These are phyloP conservation scores for Anabas testudineus DNA, from an alignment of 2,797 vertebrate species.

Conservation along the genomic window DNA sequence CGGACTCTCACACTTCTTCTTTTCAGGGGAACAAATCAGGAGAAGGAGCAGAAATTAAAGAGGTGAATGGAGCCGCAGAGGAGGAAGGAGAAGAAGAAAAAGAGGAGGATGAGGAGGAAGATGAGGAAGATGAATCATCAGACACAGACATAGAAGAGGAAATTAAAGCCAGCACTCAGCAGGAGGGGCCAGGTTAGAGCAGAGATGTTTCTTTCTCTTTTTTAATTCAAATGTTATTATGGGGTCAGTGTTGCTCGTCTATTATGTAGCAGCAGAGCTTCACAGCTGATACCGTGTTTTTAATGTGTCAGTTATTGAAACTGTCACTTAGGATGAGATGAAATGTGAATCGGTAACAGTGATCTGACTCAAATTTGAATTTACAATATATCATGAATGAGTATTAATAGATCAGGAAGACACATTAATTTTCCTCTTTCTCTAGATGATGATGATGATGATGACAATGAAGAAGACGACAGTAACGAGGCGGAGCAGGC, in stretches of 20 bases:
- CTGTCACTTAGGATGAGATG: no score
- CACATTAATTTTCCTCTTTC: neutral
- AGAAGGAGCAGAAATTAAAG: conserved; percentile 45
- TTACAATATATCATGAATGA: no score
- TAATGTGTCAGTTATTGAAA: no score
- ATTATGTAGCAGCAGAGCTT: no score
- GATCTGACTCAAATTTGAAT: no score
- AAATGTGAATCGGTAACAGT: no score
- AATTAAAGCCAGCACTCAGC: conserved; percentile 79
- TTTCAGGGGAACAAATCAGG: conserved; percentile 58
- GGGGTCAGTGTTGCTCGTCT: neutral
- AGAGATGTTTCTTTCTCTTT: neutral
- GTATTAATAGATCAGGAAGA: no score
- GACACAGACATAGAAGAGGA: conserved; percentile 89
- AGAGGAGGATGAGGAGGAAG: conserved; percentile 78
- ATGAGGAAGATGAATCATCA: conserved; percentile 86
- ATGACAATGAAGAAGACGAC: conserved; percentile 52
- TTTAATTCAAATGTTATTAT: neutral
- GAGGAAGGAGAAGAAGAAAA: conserved; percentile 37
- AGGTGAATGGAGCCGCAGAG: conserved; percentile 44
- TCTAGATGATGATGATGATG: conserved; percentile 72
- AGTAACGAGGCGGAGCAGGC: conserved; percentile 52
- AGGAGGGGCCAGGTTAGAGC: conserved; percentile 74
- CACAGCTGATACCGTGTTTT: no score
- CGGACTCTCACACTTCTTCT: neutral